These are phyloP conservation scores for Pseudorasbora parva DNA, from an alignment of 2,113 vertebrate species.

Conservation along the genomic window DNA sequence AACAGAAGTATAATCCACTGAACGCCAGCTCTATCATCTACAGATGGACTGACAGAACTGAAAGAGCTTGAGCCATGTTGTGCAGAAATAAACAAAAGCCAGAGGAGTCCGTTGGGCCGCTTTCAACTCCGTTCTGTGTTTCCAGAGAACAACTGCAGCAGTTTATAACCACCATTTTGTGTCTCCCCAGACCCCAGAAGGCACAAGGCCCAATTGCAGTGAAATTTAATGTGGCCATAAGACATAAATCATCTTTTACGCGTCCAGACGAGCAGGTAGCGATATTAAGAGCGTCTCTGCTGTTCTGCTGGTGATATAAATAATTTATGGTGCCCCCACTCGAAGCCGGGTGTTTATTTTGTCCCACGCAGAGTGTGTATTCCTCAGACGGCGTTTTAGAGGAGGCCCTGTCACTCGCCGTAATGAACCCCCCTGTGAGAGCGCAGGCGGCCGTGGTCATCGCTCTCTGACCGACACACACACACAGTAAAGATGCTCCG, in stretches of 20 bases:
- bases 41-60: not conserved
- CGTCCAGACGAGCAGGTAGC: constrained; percentile 88
- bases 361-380: constrained; percentile 81
- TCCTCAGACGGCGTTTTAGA: constrained; percentile 88
- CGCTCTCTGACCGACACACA: constrained; percentile 78
- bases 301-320: constrained; percentile 94
- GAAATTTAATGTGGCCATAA: constrained; percentile 93
- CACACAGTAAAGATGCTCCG: constrained; percentile 33
- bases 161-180: constrained; percentile 94
- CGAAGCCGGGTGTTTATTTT: constrained; percentile 90
- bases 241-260: constrained; percentile 99
- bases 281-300: constrained; percentile 94
- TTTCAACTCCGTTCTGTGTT: constrained; percentile 66
- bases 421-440: constrained; percentile 92
- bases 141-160: constrained; percentile 84
- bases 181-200: constrained; percentile 92
- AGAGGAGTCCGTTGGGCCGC: constrained; percentile 68
- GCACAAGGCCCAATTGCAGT: constrained; percentile 87
- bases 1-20: not conserved
- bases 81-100: constrained; percentile 38
- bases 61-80: not conserved
- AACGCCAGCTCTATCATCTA: not conserved
- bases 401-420: constrained; percentile 87
- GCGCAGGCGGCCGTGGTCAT: constrained; percentile 87
- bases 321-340: constrained; percentile 97